These are phyloP conservation scores for Enteromius paludinosus DNA, from an alignment of 2,797 vertebrate genomes.

Conservation along the genomic window DNA sequence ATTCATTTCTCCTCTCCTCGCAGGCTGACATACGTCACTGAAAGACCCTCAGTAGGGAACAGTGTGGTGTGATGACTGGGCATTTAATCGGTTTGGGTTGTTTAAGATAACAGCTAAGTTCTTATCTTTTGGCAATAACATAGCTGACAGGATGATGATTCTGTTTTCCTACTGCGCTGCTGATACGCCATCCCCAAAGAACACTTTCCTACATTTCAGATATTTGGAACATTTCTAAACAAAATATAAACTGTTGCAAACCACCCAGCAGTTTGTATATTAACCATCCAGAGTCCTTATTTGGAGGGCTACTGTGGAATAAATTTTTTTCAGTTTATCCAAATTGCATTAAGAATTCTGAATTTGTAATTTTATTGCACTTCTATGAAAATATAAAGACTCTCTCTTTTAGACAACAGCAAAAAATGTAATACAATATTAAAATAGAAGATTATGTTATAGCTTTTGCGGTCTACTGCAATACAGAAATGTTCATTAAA, in stretches of 20 bases:
- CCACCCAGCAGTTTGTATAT: neutral
- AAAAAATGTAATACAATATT: neutral
- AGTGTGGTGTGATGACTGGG: neutral
- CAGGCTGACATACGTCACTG: neutral
- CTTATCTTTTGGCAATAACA: constrained; percentile 33
- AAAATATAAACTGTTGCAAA: constrained; percentile 20
- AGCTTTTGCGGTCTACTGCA: neutral
- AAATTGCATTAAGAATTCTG: neutral
- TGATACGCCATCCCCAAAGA: neutral
- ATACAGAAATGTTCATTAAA: neutral
- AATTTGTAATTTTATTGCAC: neutral
- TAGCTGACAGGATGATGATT: constrained; percentile 9
- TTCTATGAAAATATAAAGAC: neutral
- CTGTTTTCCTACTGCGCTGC: neutral
- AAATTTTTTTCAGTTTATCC: neutral
- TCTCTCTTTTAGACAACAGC: neutral
- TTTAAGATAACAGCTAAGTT: constrained; percentile 26
- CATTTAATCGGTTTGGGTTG: constrained; percentile 7
- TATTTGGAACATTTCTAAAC: constrained; percentile 4
- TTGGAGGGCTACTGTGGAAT: neutral
- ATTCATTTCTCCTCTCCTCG: constrained; percentile 30
- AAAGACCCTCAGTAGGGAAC: neutral
- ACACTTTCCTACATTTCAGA: constrained; percentile 12
- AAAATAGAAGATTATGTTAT: neutral
- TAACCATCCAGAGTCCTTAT: neutral